Evolutionary conservation across 2,797 vertebrate species (phyloP).

Genomic region (Margarornis squamiger): DNA sequence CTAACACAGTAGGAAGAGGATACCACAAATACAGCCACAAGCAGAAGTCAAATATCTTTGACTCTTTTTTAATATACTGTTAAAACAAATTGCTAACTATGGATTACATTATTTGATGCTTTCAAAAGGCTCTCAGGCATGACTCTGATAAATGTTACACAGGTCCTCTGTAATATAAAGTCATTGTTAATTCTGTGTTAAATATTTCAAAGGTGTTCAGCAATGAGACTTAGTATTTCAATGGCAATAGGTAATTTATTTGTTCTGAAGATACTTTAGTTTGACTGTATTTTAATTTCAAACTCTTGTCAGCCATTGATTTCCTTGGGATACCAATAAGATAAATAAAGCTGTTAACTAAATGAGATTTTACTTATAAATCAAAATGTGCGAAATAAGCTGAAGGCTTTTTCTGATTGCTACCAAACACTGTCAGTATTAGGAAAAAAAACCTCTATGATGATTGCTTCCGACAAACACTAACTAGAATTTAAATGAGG

Average conservation of each 20-base stretch:
- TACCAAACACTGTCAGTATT: background rate
- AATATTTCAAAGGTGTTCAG: background rate
- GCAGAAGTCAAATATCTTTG: background rate
- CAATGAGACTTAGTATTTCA: background rate
- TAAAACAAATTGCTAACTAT: background rate
- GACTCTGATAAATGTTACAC: background rate
- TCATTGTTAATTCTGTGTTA: background rate
- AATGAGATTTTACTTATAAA: background rate
- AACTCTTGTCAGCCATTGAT: background rate
- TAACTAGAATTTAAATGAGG: background rate
- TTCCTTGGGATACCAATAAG: background rate
- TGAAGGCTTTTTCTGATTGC: background rate
- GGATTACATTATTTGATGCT: background rate
- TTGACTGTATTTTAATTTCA: constrained; percentile 7
- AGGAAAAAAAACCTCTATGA: background rate
- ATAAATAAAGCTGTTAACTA: background rate
- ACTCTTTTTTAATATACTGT: background rate
- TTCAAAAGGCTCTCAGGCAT: background rate
- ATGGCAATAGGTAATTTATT: background rate
- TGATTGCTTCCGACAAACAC: background rate
- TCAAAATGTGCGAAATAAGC: background rate
- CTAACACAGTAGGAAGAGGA: background rate
- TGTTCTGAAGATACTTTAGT: background rate
- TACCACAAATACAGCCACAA: background rate
- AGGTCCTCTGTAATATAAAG: background rate